phyloP scores from a whole-genome alignment of 2,888 invertebrate species.

The Lypha dubia region DNA sequence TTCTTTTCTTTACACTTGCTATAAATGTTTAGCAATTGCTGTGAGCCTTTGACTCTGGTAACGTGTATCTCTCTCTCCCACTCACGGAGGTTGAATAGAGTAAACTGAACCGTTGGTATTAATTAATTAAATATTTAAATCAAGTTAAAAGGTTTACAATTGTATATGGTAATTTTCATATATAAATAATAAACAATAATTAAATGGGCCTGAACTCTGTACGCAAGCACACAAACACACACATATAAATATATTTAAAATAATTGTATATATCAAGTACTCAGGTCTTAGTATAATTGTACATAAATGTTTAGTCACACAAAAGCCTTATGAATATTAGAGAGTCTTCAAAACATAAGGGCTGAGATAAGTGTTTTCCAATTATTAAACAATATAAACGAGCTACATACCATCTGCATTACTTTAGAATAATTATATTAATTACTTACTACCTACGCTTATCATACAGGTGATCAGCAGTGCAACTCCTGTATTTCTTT shows the following conservation, averaged over 20 bases:
- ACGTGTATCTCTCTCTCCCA: neutral
- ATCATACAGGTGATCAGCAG: too few relatives aligned
- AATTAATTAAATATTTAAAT: constrained; percentile 69
- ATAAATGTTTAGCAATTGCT: neutral
- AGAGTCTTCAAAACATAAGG: neutral
- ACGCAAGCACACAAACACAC: neutral
- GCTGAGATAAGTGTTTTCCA: neutral
- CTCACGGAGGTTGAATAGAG: neutral
- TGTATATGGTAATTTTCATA: constrained; percentile 52
- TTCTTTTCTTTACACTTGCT: neutral
- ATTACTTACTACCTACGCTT: too few relatives aligned
- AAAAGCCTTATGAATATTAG: neutral
- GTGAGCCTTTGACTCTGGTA: neutral
- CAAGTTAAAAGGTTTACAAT: constrained; percentile 65
- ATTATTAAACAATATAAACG: too few relatives aligned
- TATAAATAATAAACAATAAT: constrained; percentile 65
- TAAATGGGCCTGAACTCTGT: constrained; percentile 28
- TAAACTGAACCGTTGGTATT: neutral
- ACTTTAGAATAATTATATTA: too few relatives aligned
- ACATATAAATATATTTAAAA: neutral
- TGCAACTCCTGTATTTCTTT: too few relatives aligned
- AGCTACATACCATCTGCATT: too few relatives aligned
- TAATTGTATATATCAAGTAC: neutral
- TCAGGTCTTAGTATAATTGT: neutral
- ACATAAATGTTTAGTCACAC: neutral